A percentile compares a stretch with the other conserved stretches of the same genome.
Evolutionary conservation across 2,797 vertebrate species (phyloP).

Genomic region (Diplodus puntazzo): DNA sequence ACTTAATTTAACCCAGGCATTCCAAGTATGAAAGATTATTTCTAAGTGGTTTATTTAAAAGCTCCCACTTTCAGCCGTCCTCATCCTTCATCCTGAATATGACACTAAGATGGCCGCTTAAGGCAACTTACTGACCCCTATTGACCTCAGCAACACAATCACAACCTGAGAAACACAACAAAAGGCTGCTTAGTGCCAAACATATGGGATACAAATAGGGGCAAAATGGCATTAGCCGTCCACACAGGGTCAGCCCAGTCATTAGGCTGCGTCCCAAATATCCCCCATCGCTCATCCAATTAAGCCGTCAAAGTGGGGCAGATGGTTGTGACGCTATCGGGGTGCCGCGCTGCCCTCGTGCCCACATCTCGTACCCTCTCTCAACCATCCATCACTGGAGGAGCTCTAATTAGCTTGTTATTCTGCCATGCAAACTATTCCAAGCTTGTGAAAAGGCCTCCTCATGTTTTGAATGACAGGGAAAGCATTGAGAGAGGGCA

Average conservation of each 20-base stretch:
- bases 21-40: background rate
- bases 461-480: conserved; percentile 83
- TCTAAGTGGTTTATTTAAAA: conserved; percentile 44
- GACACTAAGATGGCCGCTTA: conserved; percentile 53
- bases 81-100: conserved; percentile 56
- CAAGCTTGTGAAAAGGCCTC: conserved; percentile 83
- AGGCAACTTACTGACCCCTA: conserved; percentile 61
- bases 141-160: conserved; percentile 61
- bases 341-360: conserved; percentile 75
- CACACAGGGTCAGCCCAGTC: conserved; percentile 61
- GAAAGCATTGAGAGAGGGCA: conserved; percentile 81
- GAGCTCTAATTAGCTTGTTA: conserved; percentile 87
- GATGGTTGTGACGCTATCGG: conserved; percentile 71
- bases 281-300: conserved; percentile 76
- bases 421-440: conserved; percentile 87
- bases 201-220: conserved; percentile 55
- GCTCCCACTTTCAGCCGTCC: conserved; percentile 20
- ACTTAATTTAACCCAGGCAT: background rate
- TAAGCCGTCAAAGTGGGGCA: conserved; percentile 79
- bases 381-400: conserved; percentile 78
- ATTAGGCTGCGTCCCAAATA: conserved; percentile 71
- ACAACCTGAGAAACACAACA: conserved; percentile 51
- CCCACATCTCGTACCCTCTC: conserved; percentile 70
- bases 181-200: conserved; percentile 20
- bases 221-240: conserved; percentile 62